Percentiles rank a stretch among this genome's conserved stretches.
These are phyloP conservation scores for Furcula furcula DNA, from an alignment of 2,888 invertebrate species.

Conservation along the genomic window DNA sequence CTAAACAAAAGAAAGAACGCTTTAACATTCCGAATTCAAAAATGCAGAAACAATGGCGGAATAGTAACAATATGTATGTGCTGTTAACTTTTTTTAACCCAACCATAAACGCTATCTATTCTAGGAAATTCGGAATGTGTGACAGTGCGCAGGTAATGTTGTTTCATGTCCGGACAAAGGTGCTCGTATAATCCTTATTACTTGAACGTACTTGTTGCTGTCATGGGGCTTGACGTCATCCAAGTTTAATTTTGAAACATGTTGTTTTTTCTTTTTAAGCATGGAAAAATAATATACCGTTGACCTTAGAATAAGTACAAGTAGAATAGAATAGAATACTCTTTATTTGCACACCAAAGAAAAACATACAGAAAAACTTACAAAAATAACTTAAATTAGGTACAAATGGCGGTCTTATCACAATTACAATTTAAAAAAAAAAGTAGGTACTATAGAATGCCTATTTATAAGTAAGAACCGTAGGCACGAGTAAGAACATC, in stretches of 20 bases:
- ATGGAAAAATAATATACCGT: too few relatives aligned
- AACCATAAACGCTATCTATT: conserved; percentile 4
- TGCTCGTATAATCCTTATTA: not conserved
- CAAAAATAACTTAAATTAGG: too few relatives aligned
- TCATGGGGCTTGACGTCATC: not conserved
- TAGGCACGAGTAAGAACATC: too few relatives aligned
- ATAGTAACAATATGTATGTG: not conserved
- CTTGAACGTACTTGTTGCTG: not conserved
- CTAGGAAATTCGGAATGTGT: conserved; percentile 4
- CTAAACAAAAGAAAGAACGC: too few relatives aligned
- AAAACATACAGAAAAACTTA: too few relatives aligned
- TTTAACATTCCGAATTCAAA: not conserved
- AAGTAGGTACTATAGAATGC: too few relatives aligned
- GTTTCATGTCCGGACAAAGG: conserved; percentile 5
- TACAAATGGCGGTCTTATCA: too few relatives aligned
- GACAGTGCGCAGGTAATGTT: conserved; percentile 20
- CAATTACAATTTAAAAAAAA: too few relatives aligned
- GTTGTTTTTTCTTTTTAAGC: not conserved
- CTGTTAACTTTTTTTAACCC: conserved; percentile 8
- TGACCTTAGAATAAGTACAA: too few relatives aligned
- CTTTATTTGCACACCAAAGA: too few relatives aligned
- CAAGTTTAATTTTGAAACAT: not conserved
- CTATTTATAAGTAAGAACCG: too few relatives aligned
- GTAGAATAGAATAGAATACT: too few relatives aligned
- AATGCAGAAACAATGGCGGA: not conserved